These are phyloP conservation scores for Sphenodon punctatus DNA, from an alignment of 2,797 vertebrate genomes.

Conservation along the genomic window DNA sequence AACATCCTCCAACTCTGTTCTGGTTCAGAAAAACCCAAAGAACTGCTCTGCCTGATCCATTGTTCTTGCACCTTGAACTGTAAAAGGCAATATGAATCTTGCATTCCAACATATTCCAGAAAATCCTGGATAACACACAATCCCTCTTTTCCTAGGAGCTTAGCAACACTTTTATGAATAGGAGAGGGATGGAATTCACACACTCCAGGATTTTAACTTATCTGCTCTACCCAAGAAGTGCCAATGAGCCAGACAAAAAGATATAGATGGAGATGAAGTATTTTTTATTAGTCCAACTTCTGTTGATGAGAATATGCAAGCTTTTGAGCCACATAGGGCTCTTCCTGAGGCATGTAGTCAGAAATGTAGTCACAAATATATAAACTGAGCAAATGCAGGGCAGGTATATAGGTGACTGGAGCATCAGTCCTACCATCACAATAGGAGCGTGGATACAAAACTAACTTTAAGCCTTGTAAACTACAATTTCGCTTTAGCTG, in stretches of 20 bases:
- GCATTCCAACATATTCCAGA: not conserved
- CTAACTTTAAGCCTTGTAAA: rapidly evolving
- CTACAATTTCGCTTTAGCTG: no score
- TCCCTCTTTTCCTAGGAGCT: not conserved
- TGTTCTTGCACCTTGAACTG: not conserved
- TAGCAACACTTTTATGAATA: not conserved
- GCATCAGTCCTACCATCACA: not conserved
- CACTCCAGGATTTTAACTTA: not conserved
- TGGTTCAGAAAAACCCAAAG: not conserved
- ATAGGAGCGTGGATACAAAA: not conserved
- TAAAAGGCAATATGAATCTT: not conserved
- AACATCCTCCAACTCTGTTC: not conserved
- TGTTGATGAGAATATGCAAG: no score
- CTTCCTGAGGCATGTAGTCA: no score
- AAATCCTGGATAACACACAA: not conserved
- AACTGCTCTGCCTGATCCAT: not conserved
- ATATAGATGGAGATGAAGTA: no score
- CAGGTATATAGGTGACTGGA: no score
- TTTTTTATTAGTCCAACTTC: no score
- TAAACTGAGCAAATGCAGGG: no score
- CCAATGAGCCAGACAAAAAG: not conserved
- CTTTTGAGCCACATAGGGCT: no score
- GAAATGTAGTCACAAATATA: no score
- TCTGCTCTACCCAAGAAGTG: not conserved
- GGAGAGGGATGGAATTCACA: not conserved